Base-by-base conservation (phyloP, 2,113 vertebrate genomes). In the Sylvilagus bachmani region DNA sequence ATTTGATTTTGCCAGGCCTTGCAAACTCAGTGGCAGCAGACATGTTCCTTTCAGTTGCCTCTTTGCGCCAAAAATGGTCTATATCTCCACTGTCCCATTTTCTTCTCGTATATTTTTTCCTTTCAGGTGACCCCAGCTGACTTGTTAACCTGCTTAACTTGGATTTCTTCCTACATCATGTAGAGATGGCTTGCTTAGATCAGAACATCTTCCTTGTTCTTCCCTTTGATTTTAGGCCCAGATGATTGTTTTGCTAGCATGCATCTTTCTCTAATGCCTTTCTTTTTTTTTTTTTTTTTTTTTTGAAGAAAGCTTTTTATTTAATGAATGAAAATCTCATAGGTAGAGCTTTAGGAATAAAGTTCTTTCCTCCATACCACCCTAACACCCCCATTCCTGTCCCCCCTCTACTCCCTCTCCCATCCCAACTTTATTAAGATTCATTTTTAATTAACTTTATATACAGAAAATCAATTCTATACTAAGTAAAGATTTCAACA, bases 1-100 rank as follows among this genome's bases (percentile, higher is more conserved):
- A 62, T 81, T 83, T 84, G 14, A 85, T 21, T 84, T 79, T 92
- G 89, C 70, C 3, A 90, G 53, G 31, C 29, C 44, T 94, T 89
- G 71, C 25, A 66, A 91, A 84, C 29, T 90, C 49, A 55, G 81
- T 82, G 74, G 25, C 87, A 86, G 36, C 79, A 91, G 36, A 66
- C 6, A 21, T 62, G 22, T 73, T 88, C 16, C 73, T 88, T 49
- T 85, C 44, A 61, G 66, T 85, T 66, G 81, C 62, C 53, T 81
- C 2, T 82, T 55, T 91, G 17, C 95, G 51, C 69, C 14, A 31
- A 81, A 55, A 96, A 71, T 93, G 27, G 55, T 13, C 36, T 51
- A 5, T 91, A 61, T 85, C 88, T 89, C 49, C 51, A 24, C 36
- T 71, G 51, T 70, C 38, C 6, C 2, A 38, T 31, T 67, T 93